Base-by-base conservation (phyloP, 2,113 vertebrate genomes). In the Piliocolobus tephrosceles region DNA sequence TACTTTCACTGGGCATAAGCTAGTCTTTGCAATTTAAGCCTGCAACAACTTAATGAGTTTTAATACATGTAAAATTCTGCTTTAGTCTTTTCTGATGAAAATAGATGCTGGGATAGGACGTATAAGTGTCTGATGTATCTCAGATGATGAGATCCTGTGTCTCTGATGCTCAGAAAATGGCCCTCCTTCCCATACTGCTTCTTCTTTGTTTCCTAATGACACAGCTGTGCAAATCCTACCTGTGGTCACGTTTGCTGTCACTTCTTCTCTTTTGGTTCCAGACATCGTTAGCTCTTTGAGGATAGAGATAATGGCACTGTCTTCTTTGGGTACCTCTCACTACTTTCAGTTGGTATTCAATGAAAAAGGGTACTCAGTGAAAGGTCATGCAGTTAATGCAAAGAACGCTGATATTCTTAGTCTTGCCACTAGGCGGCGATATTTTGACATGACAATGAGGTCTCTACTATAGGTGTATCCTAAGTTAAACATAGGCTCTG, bases 181-280 rank as follows among this genome's bases (percentile, higher is more conserved):
- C 14, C 88, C 18, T 91, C n/a, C 47, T 83, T 73, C 27, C 18
- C 17, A 27, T 87, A 8, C 35, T 70, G 70, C 8, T 79, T 61
- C 70, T 4, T 30, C 25, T 90, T 83, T 93, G 45, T 87, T 88
- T 94, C 47, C 52, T 83, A 88, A 72, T 92, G 76, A 47, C 61
- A 61, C 6, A 73, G 38, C 27, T 64, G 3, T 83, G 43, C 75
- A 57, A 35, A 73, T 58, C 17, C 14, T 80, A 58, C 27, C 45
- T 93, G 47, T 50, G 35, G 38, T 94, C 75, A 52, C n/a, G 73
- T 79, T 78, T 72, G 32, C 32, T 83, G 35, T 78, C 14, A 90
- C 40, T 96, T 94, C 27, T 89, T 55, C 58, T 81, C 47, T 87
- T 92, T 90, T 87, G 75, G 52, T n/a, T 90, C 11, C 72, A 96